Base-by-base conservation (phyloP, 2,888 invertebrate species). In the Stramonita haemastoma region DNA sequence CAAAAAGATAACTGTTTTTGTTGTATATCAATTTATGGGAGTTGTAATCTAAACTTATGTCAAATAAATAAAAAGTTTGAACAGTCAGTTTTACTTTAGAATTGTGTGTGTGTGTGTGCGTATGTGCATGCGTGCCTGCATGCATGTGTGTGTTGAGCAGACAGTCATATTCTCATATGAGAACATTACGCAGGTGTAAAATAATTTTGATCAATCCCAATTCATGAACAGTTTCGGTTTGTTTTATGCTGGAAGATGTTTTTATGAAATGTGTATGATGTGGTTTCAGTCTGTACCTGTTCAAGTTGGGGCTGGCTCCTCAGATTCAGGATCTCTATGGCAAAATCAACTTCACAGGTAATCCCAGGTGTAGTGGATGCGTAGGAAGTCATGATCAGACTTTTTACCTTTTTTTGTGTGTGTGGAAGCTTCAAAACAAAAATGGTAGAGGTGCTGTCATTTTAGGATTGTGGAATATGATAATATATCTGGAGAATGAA, bases 311-410 rank as follows among this genome's bases (percentile, higher is more conserved):
- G 22, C 97, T 97, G 96, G 98, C 98, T 87, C 98, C 98, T 17
- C 97, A 97, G 92, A 98, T 98, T 92, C 97, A 97, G 95, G 97
- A 98, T 96, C 96, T 98, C 8, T 97, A 97, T 96, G 98, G 98
- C 92, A 97, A 97, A 96, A 97, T 97, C 26, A 97, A 97, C 87
- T 98, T 98, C 94, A 96, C 96, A 93, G 95, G 96, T 95, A 90
- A 79, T 17, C 32, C 26, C 15, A 15, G 32, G 15, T 79, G 4
- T 22, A 15, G 13, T 15, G 13, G 8, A 46, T 46, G 2, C 46
- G 8, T 46, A 46, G 46, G 46, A 46, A 46, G 46, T 46, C 46
- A 46, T 46, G 46, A 46, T 46, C 46, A 46, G 46, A 46, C 46
- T 46, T 46, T 46, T 46, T 46, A 46, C 46, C 46, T 5, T 46